Conservation (phyloP, 2,113 vertebrate species). For the Chlorodrepanis virens region DNA sequence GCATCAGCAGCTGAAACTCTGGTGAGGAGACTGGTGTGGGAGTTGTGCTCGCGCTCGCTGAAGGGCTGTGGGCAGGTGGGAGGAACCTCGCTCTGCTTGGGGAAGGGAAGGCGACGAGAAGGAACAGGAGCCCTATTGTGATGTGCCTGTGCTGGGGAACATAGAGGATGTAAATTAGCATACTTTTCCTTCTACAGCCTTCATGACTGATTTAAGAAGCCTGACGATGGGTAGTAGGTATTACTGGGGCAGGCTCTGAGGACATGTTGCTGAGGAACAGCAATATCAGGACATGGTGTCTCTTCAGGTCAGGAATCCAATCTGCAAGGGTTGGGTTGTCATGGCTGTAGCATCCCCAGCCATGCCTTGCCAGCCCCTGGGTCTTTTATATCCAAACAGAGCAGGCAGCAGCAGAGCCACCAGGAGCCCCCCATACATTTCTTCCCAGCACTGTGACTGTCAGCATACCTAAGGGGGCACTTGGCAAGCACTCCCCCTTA, state of each 20-base stretch:
- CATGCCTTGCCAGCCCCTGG: not conserved
- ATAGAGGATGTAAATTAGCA: not conserved
- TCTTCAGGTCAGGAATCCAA: not conserved
- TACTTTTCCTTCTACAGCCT: not conserved
- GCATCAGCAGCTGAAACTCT: slow-evolving; percentile 25
- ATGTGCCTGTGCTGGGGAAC: not conserved
- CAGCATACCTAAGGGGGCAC: not conserved
- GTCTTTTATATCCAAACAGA: not conserved
- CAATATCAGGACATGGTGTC: not conserved
- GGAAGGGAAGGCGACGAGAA: not conserved
- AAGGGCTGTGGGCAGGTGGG: slow-evolving; percentile 51
- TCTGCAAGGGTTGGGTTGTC: rapidly evolving
- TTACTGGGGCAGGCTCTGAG: not conserved
- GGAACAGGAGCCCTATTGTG: slow-evolving; percentile 29
- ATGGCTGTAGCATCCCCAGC: not conserved
- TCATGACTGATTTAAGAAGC: not conserved
- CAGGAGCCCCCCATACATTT: not conserved
- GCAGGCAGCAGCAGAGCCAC: not conserved
- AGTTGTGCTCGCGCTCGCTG: not conserved
- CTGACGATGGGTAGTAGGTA: not conserved
- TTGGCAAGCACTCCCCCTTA: not conserved
- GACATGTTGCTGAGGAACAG: not conserved
- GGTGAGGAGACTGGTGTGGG: slow-evolving; percentile 2
- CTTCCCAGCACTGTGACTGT: not conserved
- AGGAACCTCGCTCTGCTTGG: not conserved